Conservation (phyloP, 2,888 invertebrate genomes). For the Phymatocera aterrima region DNA sequence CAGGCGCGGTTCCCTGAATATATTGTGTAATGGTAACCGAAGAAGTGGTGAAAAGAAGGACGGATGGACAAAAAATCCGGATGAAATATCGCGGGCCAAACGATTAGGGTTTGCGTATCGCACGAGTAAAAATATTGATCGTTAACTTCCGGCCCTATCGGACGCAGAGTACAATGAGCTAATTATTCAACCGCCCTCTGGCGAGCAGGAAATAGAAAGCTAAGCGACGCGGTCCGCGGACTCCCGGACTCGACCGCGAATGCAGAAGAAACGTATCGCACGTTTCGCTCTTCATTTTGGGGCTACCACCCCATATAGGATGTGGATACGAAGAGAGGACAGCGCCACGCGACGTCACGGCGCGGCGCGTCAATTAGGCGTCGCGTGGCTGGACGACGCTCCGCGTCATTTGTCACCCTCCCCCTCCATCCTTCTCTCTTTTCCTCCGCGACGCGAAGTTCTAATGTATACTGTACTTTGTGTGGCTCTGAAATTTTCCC, state of each 20-base stretch:
- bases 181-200: constrained; percentile 62
- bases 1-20: background rate
- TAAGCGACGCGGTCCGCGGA: constrained; percentile 22
- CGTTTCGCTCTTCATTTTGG: background rate
- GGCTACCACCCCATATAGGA: background rate
- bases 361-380: constrained; percentile 73
- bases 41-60: background rate
- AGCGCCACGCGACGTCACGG: constrained; percentile 73
- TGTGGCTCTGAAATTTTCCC: background rate
- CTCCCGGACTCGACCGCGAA: background rate
- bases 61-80: too few relatives aligned
- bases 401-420: constrained; percentile 72
- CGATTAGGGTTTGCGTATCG: background rate
- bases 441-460: background rate
- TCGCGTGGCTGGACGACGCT: constrained; percentile 70
- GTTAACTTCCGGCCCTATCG: constrained; percentile 66
- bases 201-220: constrained; percentile 9
- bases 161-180: constrained; percentile 68
- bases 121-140: constrained; percentile 58
- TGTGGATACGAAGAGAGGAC: background rate
- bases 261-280: background rate
- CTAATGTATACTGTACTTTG: background rate
- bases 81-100: too few relatives aligned
- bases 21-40: background rate
- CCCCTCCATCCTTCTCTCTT: background rate